Evolutionary conservation across 2,888 invertebrate genomes (phyloP), one percentile per base, ranked within the genome.

Genomic region (Asteroscopus sphinx): DNA sequence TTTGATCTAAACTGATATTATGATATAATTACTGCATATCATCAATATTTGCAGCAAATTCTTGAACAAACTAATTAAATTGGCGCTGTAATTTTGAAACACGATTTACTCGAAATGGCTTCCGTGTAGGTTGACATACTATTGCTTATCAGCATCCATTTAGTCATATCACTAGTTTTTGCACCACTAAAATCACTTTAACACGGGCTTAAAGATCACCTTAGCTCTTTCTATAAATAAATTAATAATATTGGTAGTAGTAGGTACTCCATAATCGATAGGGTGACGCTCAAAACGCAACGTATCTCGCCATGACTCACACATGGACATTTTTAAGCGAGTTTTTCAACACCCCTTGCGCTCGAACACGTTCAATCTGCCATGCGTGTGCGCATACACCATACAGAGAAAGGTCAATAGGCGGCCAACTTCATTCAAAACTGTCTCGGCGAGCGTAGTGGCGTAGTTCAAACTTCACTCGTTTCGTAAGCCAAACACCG

Each of bases 381-480:
- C 41, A 59, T 72, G 76, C 76, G 76, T 65, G 59, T 65, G 79
- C 77, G 72, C 80, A 83, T 79, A 81, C 82, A 82, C 71, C 80
- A 83, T 79, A 81, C 82, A 82, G 55, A 69, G 73, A 61, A 59
- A 81, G 75, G 73, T 81, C 77, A 81, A 77, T 72, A 81, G 79
- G 81, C 81, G 80, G 78, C 81, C 80, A 89, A 93, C 93, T 93
- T 91, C 92, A 91, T 89, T 89, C 87, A 84, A 83, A 81, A 82
- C 84, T 79, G 81, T 81, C 78, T 78, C 78, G 80, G 72, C 53
- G 77, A 75, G 66, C 76, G 74, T 75, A 72, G 76, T 66, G 75
- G 66, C 76, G 74, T 75, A 72, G 76, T 66, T 75, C 81, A 69
- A 87, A 93, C 90, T 92, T 91, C 90, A 90, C 87, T 86, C 83